Base-by-base conservation (phyloP, 2,113 vertebrate species). In the Atlantisia rogersi region DNA sequence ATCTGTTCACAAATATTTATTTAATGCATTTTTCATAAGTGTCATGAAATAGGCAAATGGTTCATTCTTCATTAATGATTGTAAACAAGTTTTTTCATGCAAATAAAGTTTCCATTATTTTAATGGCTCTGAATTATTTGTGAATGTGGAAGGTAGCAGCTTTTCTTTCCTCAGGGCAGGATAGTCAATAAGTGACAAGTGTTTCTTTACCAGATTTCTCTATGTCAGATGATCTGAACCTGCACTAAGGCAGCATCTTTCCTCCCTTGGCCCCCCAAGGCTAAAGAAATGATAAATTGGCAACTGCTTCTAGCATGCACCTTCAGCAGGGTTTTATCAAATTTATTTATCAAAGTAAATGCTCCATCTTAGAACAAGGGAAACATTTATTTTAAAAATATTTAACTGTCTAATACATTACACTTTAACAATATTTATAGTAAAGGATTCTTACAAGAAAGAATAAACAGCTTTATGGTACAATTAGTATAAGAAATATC, bases 381-480 rank as follows among this genome's bases (percentile, higher is more conserved):
- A 98, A 98, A 98, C 98, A 98, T 99, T 99, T 99, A 99, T 99
- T 99, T 99, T 98, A 99, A 99, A 99, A 99, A 99, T 99, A 99
- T 99, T 99, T 98, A 98, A 99, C 99, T 98, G 99, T 98, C 98
- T 98, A 99, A 98, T 99, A 99, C 99, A 98, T 99, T 99, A 99
- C 99, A 99, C 99, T 99, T 99, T 97, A 99, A 99, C 99, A 99
- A 99, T 99, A 99, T 99, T 99, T 99, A 99, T 99, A 99, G 99
- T 98, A 99, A 99, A 99, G 98, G 98, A 99, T 99, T 99, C 98
- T 99, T 99, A 99, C 99, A 99, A 99, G 98, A 98, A 99, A 99
- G 98, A 99, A 99, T 99, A 99, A 99, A 99, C 99, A 96, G 98
- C 98, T 99, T 98, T 99, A 98, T 98, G 98, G 99, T 99, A 99